Percentiles rank a stretch among this genome's conserved stretches.
These are phyloP conservation scores for Calephelis nemesis DNA, from an alignment of 1,140 invertebrate genomes.

Conservation along the genomic window DNA sequence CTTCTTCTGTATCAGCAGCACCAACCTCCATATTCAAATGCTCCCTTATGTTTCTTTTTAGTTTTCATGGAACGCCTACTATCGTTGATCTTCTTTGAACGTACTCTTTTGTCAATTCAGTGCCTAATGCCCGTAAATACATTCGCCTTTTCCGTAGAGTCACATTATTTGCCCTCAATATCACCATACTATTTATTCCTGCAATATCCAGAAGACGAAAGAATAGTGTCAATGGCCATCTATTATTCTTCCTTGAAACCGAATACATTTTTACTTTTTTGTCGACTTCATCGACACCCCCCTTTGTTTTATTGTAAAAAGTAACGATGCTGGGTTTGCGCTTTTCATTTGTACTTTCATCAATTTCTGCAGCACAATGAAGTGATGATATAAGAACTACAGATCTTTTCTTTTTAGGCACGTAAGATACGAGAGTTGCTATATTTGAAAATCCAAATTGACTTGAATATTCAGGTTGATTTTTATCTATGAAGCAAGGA, in stretches of 20 bases:
- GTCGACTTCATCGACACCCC: slow-evolving; percentile 39
- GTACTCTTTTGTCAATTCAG: slow-evolving; percentile 40
- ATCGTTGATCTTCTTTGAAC: slow-evolving; percentile 37
- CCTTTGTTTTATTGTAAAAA: slow-evolving; percentile 40
- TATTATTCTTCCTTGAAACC: slow-evolving; percentile 41
- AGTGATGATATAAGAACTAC: slow-evolving; percentile 49
- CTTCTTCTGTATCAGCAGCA: slow-evolving; percentile 33
- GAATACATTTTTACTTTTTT: slow-evolving; percentile 44
- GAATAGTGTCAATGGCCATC: slow-evolving; percentile 43
- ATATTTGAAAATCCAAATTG: slow-evolving; percentile 43
- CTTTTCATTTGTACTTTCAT: slow-evolving; percentile 40
- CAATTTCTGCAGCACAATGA: slow-evolving; percentile 48
- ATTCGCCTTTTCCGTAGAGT: slow-evolving; percentile 34
- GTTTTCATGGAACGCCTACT: slow-evolving; percentile 37
- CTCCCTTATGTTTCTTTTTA: slow-evolving; percentile 42
- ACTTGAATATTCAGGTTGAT: slow-evolving; percentile 31
- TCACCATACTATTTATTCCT: slow-evolving; percentile 41
- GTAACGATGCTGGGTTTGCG: slow-evolving; percentile 45
- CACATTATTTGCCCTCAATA: slow-evolving; percentile 41
- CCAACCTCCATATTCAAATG: slow-evolving; percentile 34
- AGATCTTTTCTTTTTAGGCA: slow-evolving; percentile 51
- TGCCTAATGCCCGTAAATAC: slow-evolving; percentile 39
- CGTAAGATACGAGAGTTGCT: slow-evolving; percentile 46
- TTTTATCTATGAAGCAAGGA: slow-evolving; percentile 29
- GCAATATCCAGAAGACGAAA: slow-evolving; percentile 41